These are phyloP conservation scores for Neolamprologus devosi DNA, from an alignment of 2,113 vertebrate species.

Conservation along the genomic window DNA sequence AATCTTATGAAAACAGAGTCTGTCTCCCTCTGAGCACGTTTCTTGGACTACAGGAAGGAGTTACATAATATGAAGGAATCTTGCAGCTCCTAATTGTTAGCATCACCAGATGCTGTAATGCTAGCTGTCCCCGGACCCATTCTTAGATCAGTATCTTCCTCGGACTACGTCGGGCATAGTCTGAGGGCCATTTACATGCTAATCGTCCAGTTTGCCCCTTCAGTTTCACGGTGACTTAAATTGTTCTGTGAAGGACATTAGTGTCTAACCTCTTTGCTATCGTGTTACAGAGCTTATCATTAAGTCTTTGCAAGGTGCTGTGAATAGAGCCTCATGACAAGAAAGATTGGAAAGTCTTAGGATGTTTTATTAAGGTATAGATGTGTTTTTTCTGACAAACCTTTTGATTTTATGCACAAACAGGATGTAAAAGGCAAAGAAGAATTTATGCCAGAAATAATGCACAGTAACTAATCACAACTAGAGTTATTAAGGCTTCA, in stretches of 20 bases:
- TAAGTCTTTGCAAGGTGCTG: neutral
- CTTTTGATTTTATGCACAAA: neutral
- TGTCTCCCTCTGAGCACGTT: neutral
- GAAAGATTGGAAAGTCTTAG: neutral
- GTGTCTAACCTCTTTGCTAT: constrained; percentile 20
- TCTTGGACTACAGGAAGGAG: neutral
- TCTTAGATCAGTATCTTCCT: constrained; percentile 49
- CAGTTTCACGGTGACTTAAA: neutral
- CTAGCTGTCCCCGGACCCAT: constrained; percentile 36
- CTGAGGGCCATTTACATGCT: constrained; percentile 48
- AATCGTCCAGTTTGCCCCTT: constrained; percentile 36
- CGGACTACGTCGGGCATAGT: neutral
- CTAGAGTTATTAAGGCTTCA: neutral
- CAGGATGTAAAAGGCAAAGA: neutral
- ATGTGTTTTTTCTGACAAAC: neutral
- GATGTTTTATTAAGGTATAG: neutral
- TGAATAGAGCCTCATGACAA: neutral
- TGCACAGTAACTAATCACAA: neutral
- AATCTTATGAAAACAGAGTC: neutral
- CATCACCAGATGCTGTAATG: constrained; percentile 44
- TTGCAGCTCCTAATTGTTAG: constrained; percentile 8
- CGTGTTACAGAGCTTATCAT: constrained; percentile 38
- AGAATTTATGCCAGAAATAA: neutral
- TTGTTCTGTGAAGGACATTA: constrained; percentile 29
- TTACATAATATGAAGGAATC: constrained; percentile 26